These are phyloP conservation scores for Cryptotermes secundus DNA, from an alignment of 1,140 invertebrate species.

Conservation along the genomic window DNA sequence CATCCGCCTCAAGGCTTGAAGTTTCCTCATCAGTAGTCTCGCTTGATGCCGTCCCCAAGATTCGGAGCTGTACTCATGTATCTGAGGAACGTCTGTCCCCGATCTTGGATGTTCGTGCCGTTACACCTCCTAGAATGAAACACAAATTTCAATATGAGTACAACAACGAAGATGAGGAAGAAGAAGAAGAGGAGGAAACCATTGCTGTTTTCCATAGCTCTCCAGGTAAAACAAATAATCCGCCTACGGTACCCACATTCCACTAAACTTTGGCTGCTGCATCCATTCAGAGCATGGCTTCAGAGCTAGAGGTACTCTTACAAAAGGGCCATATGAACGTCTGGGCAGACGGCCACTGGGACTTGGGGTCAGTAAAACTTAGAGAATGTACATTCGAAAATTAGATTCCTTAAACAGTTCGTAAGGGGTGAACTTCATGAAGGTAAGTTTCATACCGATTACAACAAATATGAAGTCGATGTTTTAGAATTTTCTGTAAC, in stretches of 20 bases:
- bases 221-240: constrained; percentile 29
- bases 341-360: constrained; percentile 20
- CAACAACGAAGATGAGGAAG: constrained; percentile 30
- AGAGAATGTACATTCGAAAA: constrained; percentile 29
- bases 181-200: neutral
- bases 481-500: neutral
- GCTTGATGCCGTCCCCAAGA: neutral
- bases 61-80: neutral
- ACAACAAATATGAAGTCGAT: neutral
- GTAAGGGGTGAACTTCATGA: neutral
- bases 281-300: constrained; percentile 50
- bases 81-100: constrained; percentile 43
- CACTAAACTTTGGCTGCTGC: constrained; percentile 20
- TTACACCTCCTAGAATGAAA: constrained; percentile 44
- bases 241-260: neutral
- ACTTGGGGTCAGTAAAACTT: constrained; percentile 12
- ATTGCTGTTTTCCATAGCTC: constrained; percentile 19
- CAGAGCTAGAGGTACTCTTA: constrained; percentile 37
- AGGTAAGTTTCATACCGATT: constrained; percentile 32
- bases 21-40: neutral
- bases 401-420: neutral
- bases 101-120: constrained; percentile 47
- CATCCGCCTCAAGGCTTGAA: constrained; percentile 17
- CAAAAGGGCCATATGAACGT: constrained; percentile 18
- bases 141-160: constrained; percentile 44